Evolutionary conservation across 2,113 vertebrate species (phyloP).

Genomic region (Melanostigma gelatinosum): DNA sequence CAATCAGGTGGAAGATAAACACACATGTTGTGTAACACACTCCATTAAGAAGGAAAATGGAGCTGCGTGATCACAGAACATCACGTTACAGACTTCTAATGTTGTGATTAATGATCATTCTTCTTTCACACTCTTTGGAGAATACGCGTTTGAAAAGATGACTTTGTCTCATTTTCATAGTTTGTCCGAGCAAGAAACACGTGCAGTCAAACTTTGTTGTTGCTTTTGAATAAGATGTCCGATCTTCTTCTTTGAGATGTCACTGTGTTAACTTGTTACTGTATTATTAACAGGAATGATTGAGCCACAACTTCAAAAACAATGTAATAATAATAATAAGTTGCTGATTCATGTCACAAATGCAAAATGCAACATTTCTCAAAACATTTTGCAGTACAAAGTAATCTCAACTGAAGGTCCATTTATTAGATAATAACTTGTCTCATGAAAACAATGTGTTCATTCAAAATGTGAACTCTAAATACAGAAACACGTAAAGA

Average conservation of each 20-base stretch:
- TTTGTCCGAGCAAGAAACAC: background rate
- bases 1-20: slow-evolving; percentile 81
- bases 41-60: slow-evolving; percentile 79
- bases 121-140: background rate
- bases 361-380: background rate
- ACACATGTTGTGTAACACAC: slow-evolving; percentile 71
- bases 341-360: no score
- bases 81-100: background rate
- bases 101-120: background rate
- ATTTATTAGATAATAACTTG: background rate
- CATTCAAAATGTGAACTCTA: no score
- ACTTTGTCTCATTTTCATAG: background rate
- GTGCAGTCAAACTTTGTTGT: background rate
- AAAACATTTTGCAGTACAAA: background rate
- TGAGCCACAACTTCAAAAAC: no score
- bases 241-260: no score
- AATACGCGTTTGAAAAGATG: background rate
- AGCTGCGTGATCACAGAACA: slow-evolving; percentile 67
- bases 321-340: no score
- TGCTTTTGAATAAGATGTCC: no score
- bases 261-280: no score
- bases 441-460: background rate
- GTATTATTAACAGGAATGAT: no score
- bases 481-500: no score
- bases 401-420: background rate